These are phyloP conservation scores for Lycaon pictus DNA, from an alignment of 2,113 vertebrate species.

Conservation along the genomic window DNA sequence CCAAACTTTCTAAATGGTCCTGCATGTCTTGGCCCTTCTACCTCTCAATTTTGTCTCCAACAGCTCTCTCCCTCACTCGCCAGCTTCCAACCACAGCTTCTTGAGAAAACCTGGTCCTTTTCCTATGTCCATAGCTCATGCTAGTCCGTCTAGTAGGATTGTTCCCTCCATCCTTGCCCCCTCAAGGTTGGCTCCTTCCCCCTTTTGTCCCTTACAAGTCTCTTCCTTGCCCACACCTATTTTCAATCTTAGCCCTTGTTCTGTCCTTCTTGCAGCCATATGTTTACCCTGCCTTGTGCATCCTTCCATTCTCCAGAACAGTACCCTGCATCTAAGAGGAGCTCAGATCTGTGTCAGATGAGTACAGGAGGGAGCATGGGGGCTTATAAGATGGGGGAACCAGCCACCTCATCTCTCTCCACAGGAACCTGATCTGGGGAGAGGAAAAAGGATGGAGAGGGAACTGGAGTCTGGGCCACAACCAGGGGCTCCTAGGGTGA, in stretches of 20 bases:
- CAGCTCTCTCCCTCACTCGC: background rate
- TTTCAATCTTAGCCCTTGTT: background rate
- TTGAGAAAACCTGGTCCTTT: background rate
- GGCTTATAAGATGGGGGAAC: background rate
- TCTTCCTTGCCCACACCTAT: background rate
- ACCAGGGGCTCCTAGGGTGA: background rate
- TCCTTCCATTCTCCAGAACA: background rate
- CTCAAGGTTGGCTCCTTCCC: background rate
- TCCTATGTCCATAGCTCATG: background rate
- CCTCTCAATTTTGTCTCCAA: background rate
- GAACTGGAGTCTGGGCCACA: background rate
- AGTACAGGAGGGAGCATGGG: background rate
- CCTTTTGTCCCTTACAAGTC: background rate
- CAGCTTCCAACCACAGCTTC: constrained; percentile 1
- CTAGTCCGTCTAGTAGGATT: background rate
- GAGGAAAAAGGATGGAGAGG: background rate
- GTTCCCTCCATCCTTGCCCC: too few relatives aligned
- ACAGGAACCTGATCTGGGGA: background rate
- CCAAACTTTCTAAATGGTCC: background rate
- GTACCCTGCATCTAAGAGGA: background rate
- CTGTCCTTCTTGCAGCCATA: background rate
- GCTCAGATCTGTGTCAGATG: background rate
- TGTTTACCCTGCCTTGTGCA: background rate
- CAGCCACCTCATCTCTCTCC: background rate
- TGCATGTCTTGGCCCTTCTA: background rate